These are phyloP conservation scores for Ophion obscuratus DNA, from an alignment of 2,888 invertebrate genomes.

Conservation along the genomic window DNA sequence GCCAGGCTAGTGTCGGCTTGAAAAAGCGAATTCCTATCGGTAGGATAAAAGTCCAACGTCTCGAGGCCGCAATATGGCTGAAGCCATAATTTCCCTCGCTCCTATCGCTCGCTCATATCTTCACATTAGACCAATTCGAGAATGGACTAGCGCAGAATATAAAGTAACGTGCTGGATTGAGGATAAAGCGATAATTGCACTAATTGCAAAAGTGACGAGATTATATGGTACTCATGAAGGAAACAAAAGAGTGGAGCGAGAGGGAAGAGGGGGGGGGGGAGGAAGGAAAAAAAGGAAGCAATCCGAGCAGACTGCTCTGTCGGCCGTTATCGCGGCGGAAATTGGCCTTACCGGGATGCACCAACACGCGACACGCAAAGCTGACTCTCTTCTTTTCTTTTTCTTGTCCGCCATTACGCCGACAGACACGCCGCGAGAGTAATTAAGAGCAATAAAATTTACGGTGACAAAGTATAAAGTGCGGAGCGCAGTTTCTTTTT, in stretches of 20 bases:
- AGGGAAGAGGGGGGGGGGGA: background rate
- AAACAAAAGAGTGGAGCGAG: constrained; percentile 25
- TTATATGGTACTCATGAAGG: constrained; percentile 25
- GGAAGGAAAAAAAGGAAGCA: constrained; percentile 24
- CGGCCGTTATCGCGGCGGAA: constrained; percentile 63
- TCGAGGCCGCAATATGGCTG: background rate
- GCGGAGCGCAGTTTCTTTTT: constrained; percentile 1
- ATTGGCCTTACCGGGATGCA: constrained; percentile 55
- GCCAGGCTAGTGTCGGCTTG: no score
- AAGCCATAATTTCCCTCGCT: constrained; percentile 28
- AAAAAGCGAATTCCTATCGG: no score
- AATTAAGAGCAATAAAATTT: constrained; percentile 63
- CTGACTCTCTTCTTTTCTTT: constrained; percentile 23
- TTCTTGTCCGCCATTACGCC: constrained; percentile 14
- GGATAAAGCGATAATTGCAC: constrained; percentile 64
- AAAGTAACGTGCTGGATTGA: constrained; percentile 53
- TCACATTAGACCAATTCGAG: constrained; percentile 8
- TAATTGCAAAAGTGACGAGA: constrained; percentile 61
- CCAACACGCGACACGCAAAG: constrained; percentile 56
- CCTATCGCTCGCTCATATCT: constrained; percentile 23
- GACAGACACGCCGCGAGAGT: constrained; percentile 30
- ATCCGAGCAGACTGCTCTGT: constrained; percentile 29
- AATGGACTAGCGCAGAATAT: constrained; percentile 32
- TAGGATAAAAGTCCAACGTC: no score
- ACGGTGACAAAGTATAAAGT: constrained; percentile 54